Evolutionary conservation across 2,888 invertebrate species (phyloP), one percentile per base, ranked within the genome.

Genomic region (Sphinx pinastri): DNA sequence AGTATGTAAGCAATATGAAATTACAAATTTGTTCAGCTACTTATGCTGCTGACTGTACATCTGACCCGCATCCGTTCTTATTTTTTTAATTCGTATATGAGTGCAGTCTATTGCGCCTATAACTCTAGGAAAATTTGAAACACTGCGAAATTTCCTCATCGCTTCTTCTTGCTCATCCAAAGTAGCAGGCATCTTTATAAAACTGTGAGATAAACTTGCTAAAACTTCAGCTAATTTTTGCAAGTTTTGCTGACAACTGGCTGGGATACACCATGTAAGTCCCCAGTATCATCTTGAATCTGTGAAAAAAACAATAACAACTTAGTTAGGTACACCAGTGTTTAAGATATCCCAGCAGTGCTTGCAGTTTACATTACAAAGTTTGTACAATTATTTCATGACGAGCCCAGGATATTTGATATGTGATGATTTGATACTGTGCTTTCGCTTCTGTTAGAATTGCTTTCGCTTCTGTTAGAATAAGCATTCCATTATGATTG

Each of bases 201-300:
- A 73, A 52, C 16, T 54, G n/a, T 51, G 51, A 13, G 71, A 59
- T 16, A 45, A 55, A 12, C 60, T 16, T 2, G 71, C 63, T 52
- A 73, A 49, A 6, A 63, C 68, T 68, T 54, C 55, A 19, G 71
- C 71, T 14, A 71, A 31, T 55, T 70, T 55, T 66, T 70, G n/a
- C 71, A 70, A n/a, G 60, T 70, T 8, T 59, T 71, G 11, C 70
- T 73, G 0, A 73, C 25, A 14, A 47, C 12, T 52, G 69, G 71
- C 59, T 73, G 68, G 11, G 71, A 71, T 1, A 73, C 59, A 12
- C 73, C 71, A 59, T 73, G 69, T 14, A 71, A 57, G 38, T 73
- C 73, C 2, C 57, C 73, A 49, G 57, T 70, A 38, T 71, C 70
- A 69, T 73, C 71, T 70, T 73, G 73, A 47, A 73, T 71, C 71